Conservation (phyloP, 1,140 invertebrate species). For the Polyergus mexicanus region DNA sequence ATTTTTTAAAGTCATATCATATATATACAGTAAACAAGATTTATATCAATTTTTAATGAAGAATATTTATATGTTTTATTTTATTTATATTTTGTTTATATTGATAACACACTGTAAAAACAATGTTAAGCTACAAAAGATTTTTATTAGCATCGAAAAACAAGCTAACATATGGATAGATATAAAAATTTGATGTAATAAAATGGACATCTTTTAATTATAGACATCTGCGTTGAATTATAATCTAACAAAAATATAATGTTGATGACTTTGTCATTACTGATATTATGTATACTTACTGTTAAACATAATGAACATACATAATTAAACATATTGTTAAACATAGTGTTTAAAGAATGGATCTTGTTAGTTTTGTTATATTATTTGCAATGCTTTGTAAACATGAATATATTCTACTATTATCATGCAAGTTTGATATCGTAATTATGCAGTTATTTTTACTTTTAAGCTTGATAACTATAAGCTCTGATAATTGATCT, state of each 20-base stretch:
- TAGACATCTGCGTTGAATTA: neutral
- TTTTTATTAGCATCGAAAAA: conserved; percentile 5
- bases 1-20: neutral
- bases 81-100: neutral
- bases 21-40: neutral
- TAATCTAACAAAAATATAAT: conserved; percentile 41
- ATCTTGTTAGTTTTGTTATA: conserved; percentile 26
- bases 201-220: neutral
- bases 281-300: conserved; percentile 17
- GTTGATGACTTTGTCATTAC: conserved; percentile 9
- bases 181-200: neutral
- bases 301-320: conserved; percentile 37
- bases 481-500: neutral
- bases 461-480: neutral
- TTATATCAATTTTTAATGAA: conserved; percentile 15
- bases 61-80: neutral
- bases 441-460: neutral
- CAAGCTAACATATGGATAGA: neutral
- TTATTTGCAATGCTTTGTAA: neutral
- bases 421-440: neutral
- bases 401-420: neutral
- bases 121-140: neutral
- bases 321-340: no score
- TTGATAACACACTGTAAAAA: neutral
- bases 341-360: conserved; percentile 31